phyloP scores from a whole-genome alignment of 2,888 invertebrate genomes.

The Meliscaeva auricollis region DNA sequence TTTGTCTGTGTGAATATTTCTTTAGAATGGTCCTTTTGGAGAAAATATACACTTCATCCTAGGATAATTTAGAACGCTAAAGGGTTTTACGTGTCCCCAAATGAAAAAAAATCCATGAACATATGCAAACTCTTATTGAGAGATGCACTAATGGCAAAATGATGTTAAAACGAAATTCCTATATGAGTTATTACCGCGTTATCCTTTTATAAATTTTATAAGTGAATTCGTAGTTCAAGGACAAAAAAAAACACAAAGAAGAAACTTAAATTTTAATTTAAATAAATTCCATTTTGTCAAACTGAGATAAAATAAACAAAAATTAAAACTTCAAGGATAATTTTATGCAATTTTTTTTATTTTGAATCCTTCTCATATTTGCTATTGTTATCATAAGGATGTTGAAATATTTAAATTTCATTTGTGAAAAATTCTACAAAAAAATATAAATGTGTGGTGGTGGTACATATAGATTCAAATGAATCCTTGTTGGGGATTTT shows the following conservation, averaged over 20 bases:
- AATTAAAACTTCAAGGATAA: slow-evolving; percentile 19
- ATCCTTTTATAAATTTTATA: not conserved
- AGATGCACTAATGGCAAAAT: slow-evolving; percentile 42
- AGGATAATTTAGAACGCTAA: slow-evolving; percentile 41
- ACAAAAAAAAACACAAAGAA: not conserved
- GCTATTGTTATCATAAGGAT: not conserved
- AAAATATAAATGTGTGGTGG: not conserved
- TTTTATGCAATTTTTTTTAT: slow-evolving; percentile 5
- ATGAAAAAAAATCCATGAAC: slow-evolving; percentile 39
- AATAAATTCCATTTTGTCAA: not conserved
- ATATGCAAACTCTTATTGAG: not conserved
- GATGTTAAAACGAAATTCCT: slow-evolving; percentile 18
- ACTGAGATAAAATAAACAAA: not conserved
- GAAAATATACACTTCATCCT: not conserved
- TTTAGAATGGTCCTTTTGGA: not conserved
- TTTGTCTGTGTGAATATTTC: not conserved
- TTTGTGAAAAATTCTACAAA: slow-evolving; percentile 13
- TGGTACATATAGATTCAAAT: slow-evolving; percentile 33
- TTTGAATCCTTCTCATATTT: not conserved
- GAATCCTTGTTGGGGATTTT: slow-evolving; percentile 37
- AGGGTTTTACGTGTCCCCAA: slow-evolving; percentile 51
- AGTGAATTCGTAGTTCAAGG: not conserved
- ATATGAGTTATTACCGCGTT: not conserved
- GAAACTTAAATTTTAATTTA: not conserved
- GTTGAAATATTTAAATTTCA: slow-evolving; percentile 19